Evolutionary conservation across 2,797 vertebrate species (phyloP).

Genomic region (Molossus alvarezi): DNA sequence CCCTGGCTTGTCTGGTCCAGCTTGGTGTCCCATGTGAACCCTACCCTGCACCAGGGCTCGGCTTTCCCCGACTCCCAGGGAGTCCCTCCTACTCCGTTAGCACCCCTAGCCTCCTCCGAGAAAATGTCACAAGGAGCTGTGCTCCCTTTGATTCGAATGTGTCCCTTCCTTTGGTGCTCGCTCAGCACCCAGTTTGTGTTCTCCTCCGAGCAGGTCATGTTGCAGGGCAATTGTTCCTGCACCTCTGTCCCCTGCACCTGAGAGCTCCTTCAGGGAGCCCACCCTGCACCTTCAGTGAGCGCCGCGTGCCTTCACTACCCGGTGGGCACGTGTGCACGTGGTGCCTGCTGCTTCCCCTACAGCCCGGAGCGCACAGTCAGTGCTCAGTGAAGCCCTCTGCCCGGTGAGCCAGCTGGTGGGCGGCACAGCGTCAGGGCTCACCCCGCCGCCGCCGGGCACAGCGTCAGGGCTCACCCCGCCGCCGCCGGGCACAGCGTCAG

Average conservation of each 20-base stretch:
- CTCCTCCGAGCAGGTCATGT: accelerated
- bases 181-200: not conserved
- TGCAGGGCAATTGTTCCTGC: not conserved
- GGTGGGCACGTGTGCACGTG: accelerated
- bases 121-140: no score
- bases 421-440: not conserved
- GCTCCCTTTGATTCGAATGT: accelerated
- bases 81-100: not conserved
- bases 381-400: not conserved
- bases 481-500: not conserved
- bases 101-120: not conserved
- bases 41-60: not conserved
- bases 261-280: not conserved
- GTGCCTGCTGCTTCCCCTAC: not conserved
- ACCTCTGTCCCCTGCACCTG: not conserved
- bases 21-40: accelerated
- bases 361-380: accelerated
- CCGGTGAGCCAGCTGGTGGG: accelerated
- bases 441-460: not conserved
- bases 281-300: not conserved
- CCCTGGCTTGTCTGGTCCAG: not conserved
- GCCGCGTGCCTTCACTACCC: accelerated
- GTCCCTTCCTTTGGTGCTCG: not conserved
- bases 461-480: no score
- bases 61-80: not conserved